Percentiles rank a stretch among this genome's conserved stretches.
These are phyloP conservation scores for Elysia chlorotica DNA, from an alignment of 1,140 invertebrate species.

Conservation along the genomic window DNA sequence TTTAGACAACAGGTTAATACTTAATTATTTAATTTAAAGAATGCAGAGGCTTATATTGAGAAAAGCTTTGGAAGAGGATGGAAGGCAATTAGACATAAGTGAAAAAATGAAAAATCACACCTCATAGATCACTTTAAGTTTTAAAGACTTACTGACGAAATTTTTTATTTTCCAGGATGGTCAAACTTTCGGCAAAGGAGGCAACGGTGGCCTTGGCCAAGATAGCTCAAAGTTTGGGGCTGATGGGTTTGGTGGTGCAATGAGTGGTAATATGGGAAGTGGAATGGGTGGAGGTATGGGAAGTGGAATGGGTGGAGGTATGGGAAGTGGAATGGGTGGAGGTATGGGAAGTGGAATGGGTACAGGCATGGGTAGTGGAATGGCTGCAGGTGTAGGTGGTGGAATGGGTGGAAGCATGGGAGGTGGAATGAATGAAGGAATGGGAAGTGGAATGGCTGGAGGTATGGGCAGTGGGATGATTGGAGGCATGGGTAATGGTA, in stretches of 20 bases:
- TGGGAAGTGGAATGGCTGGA: background rate
- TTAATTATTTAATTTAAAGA: too few relatives aligned
- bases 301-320: background rate
- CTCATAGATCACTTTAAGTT: too few relatives aligned
- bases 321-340: background rate
- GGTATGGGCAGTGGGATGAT: background rate
- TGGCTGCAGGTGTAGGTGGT: background rate
- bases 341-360: background rate
- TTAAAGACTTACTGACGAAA: too few relatives aligned
- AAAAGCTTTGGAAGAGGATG: too few relatives aligned
- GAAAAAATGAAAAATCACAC: too few relatives aligned
- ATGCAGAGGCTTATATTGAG: too few relatives aligned
- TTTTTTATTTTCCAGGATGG: constrained; percentile 18
- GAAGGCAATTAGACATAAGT: too few relatives aligned
- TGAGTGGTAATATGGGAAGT: background rate
- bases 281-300: background rate
- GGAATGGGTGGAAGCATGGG: background rate
- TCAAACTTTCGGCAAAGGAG: constrained; percentile 18
- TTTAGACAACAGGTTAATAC: too few relatives aligned
- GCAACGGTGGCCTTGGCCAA: constrained; percentile 21
- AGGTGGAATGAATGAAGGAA: background rate
- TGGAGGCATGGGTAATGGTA: background rate
- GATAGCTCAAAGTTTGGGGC: constrained; percentile 7
- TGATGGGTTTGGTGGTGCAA: constrained; percentile 4
- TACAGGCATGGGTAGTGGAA: background rate